Conservation (phyloP, 2,113 vertebrate species). For the Amblyornis subalaris region DNA sequence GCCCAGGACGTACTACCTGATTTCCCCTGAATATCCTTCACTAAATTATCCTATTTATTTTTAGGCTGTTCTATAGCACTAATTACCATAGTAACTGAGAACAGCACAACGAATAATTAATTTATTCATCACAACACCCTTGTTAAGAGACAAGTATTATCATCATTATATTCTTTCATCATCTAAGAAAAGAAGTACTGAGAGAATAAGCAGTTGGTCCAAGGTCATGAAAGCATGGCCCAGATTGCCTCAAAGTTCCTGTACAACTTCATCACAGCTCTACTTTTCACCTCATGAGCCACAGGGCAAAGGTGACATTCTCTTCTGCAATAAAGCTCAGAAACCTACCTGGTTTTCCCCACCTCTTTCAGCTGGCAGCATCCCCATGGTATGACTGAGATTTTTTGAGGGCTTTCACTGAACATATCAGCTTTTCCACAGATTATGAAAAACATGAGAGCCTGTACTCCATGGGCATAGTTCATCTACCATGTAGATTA, state of each 20-base stretch:
- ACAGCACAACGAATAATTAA: conserved; percentile 28
- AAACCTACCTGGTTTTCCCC: neutral
- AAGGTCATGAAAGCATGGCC: conserved; percentile 5
- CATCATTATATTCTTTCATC: neutral
- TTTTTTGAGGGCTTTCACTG: neutral
- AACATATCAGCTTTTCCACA: neutral
- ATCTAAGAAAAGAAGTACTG: neutral
- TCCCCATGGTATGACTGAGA: neutral
- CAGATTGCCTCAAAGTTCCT: neutral
- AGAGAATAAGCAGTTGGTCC: neutral
- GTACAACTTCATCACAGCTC: neutral
- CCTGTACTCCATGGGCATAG: neutral
- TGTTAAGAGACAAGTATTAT: conserved; percentile 32
- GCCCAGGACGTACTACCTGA: neutral
- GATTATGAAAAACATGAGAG: neutral
- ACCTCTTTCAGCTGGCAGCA: neutral
- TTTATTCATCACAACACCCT: conserved; percentile 44
- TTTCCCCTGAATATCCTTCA: conserved; percentile 27
- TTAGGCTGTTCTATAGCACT: conserved; percentile 32
- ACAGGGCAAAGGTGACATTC: neutral
- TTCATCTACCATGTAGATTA: neutral
- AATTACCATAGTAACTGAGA: conserved; percentile 62
- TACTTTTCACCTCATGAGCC: neutral
- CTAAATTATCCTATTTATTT: conserved; percentile 25
- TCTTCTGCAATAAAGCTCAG: neutral